Conservation (phyloP, 2,888 invertebrate genomes). For the Acronicta leporina region DNA sequence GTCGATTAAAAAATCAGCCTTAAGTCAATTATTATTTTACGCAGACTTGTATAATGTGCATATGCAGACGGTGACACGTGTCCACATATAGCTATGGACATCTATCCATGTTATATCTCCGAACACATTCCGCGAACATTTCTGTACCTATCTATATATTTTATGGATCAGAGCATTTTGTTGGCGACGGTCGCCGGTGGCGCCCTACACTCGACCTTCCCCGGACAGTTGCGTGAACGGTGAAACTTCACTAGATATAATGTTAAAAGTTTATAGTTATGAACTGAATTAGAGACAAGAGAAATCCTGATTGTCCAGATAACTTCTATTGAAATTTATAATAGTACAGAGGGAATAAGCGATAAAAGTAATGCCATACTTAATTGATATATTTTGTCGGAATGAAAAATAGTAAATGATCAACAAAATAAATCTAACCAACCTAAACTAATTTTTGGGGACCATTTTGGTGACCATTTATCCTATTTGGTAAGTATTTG, state of each 20-base stretch:
- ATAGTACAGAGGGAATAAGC: neutral
- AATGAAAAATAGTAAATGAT: too few species aligned
- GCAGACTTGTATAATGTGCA: too few species aligned
- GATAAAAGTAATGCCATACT: neutral
- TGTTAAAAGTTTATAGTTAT: slow-evolving; percentile 14
- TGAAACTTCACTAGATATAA: slow-evolving; percentile 18
- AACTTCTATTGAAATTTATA: slow-evolving; percentile 8
- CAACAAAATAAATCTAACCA: too few species aligned
- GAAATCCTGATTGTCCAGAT: slow-evolving; percentile 5
- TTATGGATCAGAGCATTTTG: slow-evolving; percentile 40
- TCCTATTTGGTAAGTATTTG: too few species aligned
- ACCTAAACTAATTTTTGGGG: too few species aligned
- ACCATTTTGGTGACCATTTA: too few species aligned
- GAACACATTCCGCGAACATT: slow-evolving; percentile 30
- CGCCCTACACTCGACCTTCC: slow-evolving; percentile 55
- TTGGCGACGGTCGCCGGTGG: slow-evolving; percentile 41
- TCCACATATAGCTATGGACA: slow-evolving; percentile 29
- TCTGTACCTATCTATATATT: slow-evolving; percentile 32
- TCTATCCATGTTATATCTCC: slow-evolving; percentile 38
- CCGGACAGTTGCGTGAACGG: slow-evolving; percentile 12
- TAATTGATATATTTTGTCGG: neutral
- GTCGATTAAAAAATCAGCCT: too few species aligned
- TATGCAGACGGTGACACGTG: neutral
- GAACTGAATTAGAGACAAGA: slow-evolving; percentile 1
- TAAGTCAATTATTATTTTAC: too few species aligned